Evolutionary conservation across 2,113 vertebrate species (phyloP), one percentile per base, ranked within the genome.

Genomic region (Stegastes partitus): DNA sequence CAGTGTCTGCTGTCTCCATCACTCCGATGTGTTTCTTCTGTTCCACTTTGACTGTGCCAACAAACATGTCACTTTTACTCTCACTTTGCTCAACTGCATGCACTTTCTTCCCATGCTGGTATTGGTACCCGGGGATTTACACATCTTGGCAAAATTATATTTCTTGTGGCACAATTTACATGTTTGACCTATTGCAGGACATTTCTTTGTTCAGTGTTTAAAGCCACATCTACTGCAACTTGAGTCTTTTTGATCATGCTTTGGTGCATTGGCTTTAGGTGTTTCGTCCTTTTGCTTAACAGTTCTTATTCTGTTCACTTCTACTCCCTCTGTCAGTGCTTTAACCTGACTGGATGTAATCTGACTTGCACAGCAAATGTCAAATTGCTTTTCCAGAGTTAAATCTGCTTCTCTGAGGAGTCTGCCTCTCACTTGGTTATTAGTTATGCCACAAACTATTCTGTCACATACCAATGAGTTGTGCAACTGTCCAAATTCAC

Each of bases 61-160:
- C n/a, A n/a, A 49, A 37, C 75, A 79, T n/a, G n/a, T n/a, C n/a
- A n/a, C n/a, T n/a, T n/a, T n/a, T n/a, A 22, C 37, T 56, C 9
- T 77, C 68, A 54, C n/a, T 25, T 26, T 61, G 78, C 3, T 75
- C 64, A 5, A 42, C 19, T 56, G 37, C 50, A 19, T 69, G 65
- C 8, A 76, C 26, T 59, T n/a, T 69, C n/a, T n/a, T n/a, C n/a
- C n/a, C n/a, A n/a, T n/a, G n/a, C n/a, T n/a, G n/a, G n/a, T n/a
- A n/a, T n/a, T n/a, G n/a, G n/a, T n/a, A n/a, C n/a, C n/a, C n/a
- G n/a, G n/a, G n/a, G n/a, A n/a, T n/a, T n/a, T n/a, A n/a, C n/a
- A n/a, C n/a, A n/a, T n/a, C n/a, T n/a, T n/a, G n/a, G n/a, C n/a
- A n/a, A n/a, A n/a, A n/a, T n/a, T n/a, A n/a, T n/a, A n/a, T n/a